Percentiles rank a stretch among this genome's conserved stretches.
phyloP scores from a whole-genome alignment of 2,797 vertebrate species.

The Ptychadena robeensis region DNA sequence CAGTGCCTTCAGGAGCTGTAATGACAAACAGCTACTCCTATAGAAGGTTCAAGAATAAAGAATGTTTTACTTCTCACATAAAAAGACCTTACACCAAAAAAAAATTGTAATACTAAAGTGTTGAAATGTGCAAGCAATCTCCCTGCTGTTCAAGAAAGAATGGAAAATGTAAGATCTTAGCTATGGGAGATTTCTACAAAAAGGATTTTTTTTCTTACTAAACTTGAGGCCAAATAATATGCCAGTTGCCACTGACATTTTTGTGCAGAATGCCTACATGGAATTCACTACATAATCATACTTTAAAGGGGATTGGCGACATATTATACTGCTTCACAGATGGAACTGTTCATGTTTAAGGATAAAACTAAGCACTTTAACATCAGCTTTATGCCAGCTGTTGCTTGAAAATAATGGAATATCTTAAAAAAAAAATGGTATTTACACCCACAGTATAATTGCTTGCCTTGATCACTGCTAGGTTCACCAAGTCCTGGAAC shows the following conservation, averaged over 20 bases:
- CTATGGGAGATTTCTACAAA: constrained; percentile 66
- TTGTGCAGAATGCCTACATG: constrained; percentile 61
- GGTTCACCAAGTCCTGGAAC: constrained; percentile 9
- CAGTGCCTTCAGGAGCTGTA: constrained; percentile 95
- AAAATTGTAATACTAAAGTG: constrained; percentile 77
- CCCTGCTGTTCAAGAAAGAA: constrained; percentile 46
- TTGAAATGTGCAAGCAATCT: constrained; percentile 64
- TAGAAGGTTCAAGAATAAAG: constrained; percentile 73
- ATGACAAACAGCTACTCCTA: constrained; percentile 69
- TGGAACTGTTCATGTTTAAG: constrained; percentile 44
- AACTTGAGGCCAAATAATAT: constrained; percentile 65
- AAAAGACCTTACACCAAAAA: constrained; percentile 88
- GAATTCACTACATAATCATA: constrained; percentile 23
- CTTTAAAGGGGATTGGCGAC: constrained; percentile 17
- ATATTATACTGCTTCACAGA: constrained; percentile 5
- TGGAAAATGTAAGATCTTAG: constrained; percentile 60
- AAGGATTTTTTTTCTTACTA: constrained; percentile 37
- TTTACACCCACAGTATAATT: constrained; percentile 5
- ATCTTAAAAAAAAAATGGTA: constrained; percentile 21
- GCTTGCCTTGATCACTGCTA: constrained; percentile 18
- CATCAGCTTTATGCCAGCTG: constrained; percentile 23
- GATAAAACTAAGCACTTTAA: constrained; percentile 27
- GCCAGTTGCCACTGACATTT: constrained; percentile 66
- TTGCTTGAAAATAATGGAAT: constrained; percentile 39
- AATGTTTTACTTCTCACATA: constrained; percentile 70